Base-by-base conservation (phyloP, 2,888 invertebrate species). In the Kryphioiulus occultus region DNA sequence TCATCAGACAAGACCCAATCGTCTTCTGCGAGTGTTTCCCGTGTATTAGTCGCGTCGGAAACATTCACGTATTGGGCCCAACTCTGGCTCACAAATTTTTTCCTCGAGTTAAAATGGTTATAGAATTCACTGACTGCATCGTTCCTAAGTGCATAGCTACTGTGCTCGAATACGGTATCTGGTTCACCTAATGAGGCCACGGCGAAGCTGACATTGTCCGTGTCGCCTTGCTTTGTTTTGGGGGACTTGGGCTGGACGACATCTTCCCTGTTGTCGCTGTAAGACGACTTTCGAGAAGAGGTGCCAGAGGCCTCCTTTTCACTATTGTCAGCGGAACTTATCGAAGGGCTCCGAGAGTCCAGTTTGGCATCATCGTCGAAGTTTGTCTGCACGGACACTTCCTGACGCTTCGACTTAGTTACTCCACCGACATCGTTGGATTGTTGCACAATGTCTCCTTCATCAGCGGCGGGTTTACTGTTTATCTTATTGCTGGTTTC, bases 21-120 rank as follows among this genome's bases (percentile, higher is more conserved):
- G 30, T 86, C 86, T 1, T 30, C 86, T 0, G 44, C 17, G 47
- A 12, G 26, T n/a, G 30, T 47, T 15, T 32, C 86, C n/a, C 4
- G 44, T n/a, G 7, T 22, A 26, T 86, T 53, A 86, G 86, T 30
- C 12, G 86, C 17, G 30, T 44, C 10, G n/a, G 86, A 30, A 47
- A 47, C 39, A 42, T 35, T 39, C 35, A 84, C 42, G n/a, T 44
- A 47, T 19, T 53, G 86, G 0, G 86, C 86, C 86, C 86, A 86
- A 15, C 53, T 42, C n/a, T 86, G 42, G 42, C 47, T n/a, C n/a
- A 86, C 53, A 12, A 53, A 86, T 35, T 86, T 32, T 53, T 86
- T 86, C 86, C 35, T 53, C 86, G 44, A 53, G 47, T 86, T 86
- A 53, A 47, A 86, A n/a, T 86, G 44, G 53, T 86, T 86, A 53